A percentile compares a stretch with the other conserved stretches of the same genome.
phyloP scores from a whole-genome alignment of 2,797 vertebrate genomes.

The Notolepis coatsorum region DNA sequence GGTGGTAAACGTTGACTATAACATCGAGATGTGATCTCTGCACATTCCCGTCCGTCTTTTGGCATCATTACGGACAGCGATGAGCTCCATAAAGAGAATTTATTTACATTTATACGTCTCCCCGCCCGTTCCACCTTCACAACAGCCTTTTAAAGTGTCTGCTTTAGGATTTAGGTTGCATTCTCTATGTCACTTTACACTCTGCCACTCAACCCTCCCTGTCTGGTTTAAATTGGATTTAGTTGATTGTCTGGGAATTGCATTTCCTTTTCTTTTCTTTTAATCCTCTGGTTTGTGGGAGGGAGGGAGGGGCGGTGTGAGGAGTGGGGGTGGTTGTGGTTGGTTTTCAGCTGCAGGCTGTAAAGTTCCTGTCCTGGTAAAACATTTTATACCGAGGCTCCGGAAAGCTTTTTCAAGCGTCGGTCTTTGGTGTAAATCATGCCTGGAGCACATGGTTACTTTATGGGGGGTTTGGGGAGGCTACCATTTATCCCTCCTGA shows the following conservation, averaged over 20 bases:
- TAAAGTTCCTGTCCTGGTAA: conserved; percentile 77
- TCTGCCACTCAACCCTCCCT: conserved; percentile 30
- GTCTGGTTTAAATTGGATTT: conserved; percentile 61
- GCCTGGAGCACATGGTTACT: conserved; percentile 49
- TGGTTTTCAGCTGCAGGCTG: conserved; percentile 69
- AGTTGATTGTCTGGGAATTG: conserved; percentile 65
- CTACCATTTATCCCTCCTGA: conserved; percentile 63
- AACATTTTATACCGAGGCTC: conserved; percentile 72
- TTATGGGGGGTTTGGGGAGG: conserved; percentile 56
- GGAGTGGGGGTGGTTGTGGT: conserved; percentile 44
- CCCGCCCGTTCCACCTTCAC: conserved; percentile 13
- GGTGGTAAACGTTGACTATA: too few relatives aligned
- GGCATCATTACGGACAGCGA: conserved; percentile 28
- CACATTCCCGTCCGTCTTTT: conserved; percentile 11
- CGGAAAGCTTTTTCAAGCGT: conserved; percentile 73
- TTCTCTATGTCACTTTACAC: conserved; percentile 38
- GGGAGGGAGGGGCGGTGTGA: conserved; percentile 25
- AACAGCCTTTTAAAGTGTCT: conserved; percentile 16
- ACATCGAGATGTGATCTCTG: too few relatives aligned
- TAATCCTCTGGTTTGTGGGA: conserved; percentile 58
- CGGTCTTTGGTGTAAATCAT: conserved; percentile 75
- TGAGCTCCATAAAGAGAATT: conserved; percentile 30
- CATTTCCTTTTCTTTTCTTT: conserved; percentile 65
- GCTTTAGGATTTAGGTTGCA: conserved; percentile 34
- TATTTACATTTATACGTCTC: conserved; percentile 28